A percentile compares a stretch with the other conserved stretches of the same genome.
These are phyloP conservation scores for Tangachromis dhanisi DNA, from an alignment of 2,113 vertebrate genomes.

Conservation along the genomic window DNA sequence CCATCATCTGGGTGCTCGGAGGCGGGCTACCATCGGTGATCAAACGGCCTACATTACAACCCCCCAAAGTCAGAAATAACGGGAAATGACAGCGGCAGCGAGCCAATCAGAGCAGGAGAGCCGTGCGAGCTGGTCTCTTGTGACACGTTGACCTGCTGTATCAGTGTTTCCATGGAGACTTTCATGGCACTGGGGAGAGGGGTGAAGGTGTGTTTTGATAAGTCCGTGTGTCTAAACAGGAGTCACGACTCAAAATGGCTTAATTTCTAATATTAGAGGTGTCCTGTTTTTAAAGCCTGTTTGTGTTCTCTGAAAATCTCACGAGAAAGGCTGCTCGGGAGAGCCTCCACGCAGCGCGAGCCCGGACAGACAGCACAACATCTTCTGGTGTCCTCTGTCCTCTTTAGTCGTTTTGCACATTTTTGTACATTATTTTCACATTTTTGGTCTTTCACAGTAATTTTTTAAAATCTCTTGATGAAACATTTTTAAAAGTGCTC, in stretches of 20 bases:
- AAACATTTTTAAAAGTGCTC: neutral
- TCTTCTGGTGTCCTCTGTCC: neutral
- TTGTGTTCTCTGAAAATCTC: neutral
- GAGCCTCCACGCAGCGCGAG: neutral
- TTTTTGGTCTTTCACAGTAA: neutral
- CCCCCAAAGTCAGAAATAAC: neutral
- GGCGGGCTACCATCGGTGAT: neutral
- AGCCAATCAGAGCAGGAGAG: constrained; percentile 49
- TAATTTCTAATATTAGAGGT: constrained; percentile 16
- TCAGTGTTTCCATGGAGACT: constrained; percentile 58
- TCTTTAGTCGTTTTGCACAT: neutral
- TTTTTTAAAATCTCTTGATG: neutral
- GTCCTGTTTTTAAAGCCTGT: neutral
- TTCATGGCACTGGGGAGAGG: constrained; percentile 30
- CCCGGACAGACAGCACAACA: neutral
- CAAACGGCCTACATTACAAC: constrained; percentile 32
- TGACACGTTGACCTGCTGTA: constrained; percentile 65
- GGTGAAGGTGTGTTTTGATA: neutral
- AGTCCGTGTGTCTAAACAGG: neutral
- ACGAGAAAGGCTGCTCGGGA: neutral
- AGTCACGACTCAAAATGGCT: neutral
- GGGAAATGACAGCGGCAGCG: constrained; percentile 1
- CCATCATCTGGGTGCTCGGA: constrained; percentile 9
- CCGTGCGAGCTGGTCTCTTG: constrained; percentile 33
- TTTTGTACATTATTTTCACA: neutral